phyloP scores from a whole-genome alignment of 2,113 vertebrate species.

The Panthera tigris region DNA sequence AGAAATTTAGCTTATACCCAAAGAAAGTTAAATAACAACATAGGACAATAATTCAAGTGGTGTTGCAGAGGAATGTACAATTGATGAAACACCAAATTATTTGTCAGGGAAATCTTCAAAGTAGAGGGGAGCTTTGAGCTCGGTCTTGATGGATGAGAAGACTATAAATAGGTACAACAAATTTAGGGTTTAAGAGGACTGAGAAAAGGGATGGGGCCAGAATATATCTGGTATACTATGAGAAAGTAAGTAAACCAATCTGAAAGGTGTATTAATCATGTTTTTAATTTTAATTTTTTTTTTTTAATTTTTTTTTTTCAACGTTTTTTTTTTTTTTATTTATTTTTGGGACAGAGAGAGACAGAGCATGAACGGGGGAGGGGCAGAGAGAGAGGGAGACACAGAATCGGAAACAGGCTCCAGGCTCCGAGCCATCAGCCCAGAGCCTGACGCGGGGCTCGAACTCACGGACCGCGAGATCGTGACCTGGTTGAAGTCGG shows the following conservation, averaged over 20 bases:
- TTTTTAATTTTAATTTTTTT: background rate
- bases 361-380: too few species aligned
- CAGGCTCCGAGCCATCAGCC: too few species aligned
- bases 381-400: too few species aligned
- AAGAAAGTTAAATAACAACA: background rate
- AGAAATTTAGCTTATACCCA: background rate
- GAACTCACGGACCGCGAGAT: too few species aligned
- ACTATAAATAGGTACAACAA: constrained; percentile 36
- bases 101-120: background rate
- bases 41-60: background rate
- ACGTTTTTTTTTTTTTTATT: too few species aligned
- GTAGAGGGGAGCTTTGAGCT: background rate
- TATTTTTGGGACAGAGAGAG: too few species aligned
- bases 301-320: constrained; percentile 16
- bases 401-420: too few species aligned
- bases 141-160: background rate
- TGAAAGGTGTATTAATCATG: background rate
- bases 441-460: too few species aligned
- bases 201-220: background rate
- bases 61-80: background rate
- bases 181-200: background rate
- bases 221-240: background rate
- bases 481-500: too few species aligned
- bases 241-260: background rate
- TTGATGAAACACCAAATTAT: constrained; percentile 1